These are phyloP conservation scores for Mongoloraphidia duomilia DNA, from an alignment of 2,888 invertebrate genomes.

Conservation along the genomic window DNA sequence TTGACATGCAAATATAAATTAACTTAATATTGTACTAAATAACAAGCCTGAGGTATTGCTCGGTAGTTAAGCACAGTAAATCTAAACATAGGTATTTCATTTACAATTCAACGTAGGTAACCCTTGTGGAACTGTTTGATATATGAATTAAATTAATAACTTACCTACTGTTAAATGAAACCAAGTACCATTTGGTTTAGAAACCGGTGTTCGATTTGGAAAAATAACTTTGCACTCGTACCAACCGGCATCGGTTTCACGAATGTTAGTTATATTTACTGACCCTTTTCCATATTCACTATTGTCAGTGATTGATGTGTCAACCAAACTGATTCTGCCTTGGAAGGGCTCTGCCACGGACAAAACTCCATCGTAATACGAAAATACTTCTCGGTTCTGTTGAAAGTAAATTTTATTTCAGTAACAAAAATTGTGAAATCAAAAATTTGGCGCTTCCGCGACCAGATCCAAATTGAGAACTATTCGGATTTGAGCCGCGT, in stretches of 20 bases:
- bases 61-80: too few species aligned
- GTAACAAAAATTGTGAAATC: too few species aligned
- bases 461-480: too few species aligned
- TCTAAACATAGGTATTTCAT: too few species aligned
- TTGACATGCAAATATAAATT: too few species aligned
- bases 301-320: conserved; percentile 35
- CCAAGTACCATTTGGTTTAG: conserved; percentile 79
- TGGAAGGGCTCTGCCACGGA: conserved; percentile 52
- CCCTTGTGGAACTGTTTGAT: not conserved
- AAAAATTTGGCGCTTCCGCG: too few species aligned
- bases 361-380: conserved; percentile 63
- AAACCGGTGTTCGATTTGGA: conserved; percentile 74
- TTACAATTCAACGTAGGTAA: not conserved
- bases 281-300: conserved; percentile 47
- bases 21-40: too few species aligned
- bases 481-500: too few species aligned
- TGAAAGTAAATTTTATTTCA: not conserved
- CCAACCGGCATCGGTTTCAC: conserved; percentile 81
- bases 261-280: conserved; percentile 72
- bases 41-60: too few species aligned
- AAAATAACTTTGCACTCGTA: conserved; percentile 82
- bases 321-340: conserved; percentile 55
- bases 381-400: conserved; percentile 32
- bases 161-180: conserved; percentile 76
- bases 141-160: conserved; percentile 15